Conservation (phyloP, 2,888 invertebrate species). For the Pseudanteris insignis region DNA sequence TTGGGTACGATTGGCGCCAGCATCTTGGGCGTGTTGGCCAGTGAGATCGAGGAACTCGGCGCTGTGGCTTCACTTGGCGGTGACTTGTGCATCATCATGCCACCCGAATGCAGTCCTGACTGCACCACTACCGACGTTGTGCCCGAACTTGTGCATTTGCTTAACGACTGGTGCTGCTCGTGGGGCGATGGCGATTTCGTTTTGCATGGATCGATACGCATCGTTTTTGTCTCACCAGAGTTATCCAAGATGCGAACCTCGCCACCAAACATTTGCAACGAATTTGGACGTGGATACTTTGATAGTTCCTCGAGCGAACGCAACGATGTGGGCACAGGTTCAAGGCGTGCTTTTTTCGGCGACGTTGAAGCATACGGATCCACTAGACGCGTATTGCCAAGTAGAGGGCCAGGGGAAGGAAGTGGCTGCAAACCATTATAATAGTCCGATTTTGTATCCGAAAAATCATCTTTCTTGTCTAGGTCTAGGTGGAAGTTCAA, state of each 20-base stretch:
- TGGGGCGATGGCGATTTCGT: constrained; percentile 68
- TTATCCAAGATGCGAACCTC: constrained; percentile 80
- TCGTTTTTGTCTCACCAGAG: constrained; percentile 75
- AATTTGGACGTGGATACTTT: constrained; percentile 69
- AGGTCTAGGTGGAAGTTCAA: constrained; percentile 54
- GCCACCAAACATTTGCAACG: constrained; percentile 78
- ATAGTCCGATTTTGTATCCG: constrained; percentile 55
- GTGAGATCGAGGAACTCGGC: constrained; percentile 54
- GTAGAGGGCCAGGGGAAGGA: constrained; percentile 83
- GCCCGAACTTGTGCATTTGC: constrained; percentile 64
- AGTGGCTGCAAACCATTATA: constrained; percentile 68
- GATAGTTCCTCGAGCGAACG: constrained; percentile 71
- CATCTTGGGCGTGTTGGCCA: constrained; percentile 70
- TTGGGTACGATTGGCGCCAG: constrained; percentile 70
- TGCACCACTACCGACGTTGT: constrained; percentile 78
- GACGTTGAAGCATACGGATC: constrained; percentile 72
- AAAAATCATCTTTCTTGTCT: constrained; percentile 52
- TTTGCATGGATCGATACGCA: constrained; percentile 73
- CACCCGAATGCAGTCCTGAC: constrained; percentile 84
- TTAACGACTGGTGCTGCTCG: constrained; percentile 44
- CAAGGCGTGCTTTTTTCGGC: constrained; percentile 67
- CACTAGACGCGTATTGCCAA: constrained; percentile 83
- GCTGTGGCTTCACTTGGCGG: constrained; percentile 57
- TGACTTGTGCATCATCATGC: constrained; percentile 77
- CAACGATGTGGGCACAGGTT: constrained; percentile 67